phyloP scores from a whole-genome alignment of 2,888 invertebrate species.

The Amphipyra berbera region DNA sequence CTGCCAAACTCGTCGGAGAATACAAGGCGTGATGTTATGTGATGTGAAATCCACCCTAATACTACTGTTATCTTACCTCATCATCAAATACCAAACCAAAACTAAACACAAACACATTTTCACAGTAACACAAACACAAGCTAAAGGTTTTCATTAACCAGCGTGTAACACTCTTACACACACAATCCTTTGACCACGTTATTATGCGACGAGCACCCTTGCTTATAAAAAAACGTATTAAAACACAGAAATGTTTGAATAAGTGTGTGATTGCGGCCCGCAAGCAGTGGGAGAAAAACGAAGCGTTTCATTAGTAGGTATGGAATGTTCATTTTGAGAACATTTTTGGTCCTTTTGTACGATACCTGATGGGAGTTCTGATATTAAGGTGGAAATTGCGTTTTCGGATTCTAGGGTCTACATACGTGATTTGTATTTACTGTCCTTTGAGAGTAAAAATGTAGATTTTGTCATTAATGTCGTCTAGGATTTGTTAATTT shows the following conservation, averaged over 20 bases:
- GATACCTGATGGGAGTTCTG: slow-evolving; percentile 47
- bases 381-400: slow-evolving; percentile 49
- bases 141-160: slow-evolving; percentile 59
- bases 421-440: slow-evolving; percentile 9
- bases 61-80: slow-evolving; percentile 11
- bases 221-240: slow-evolving; percentile 80
- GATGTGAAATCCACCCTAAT: neutral
- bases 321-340: slow-evolving; percentile 52
- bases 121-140: slow-evolving; percentile 31
- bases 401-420: slow-evolving; percentile 12
- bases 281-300: slow-evolving; percentile 49
- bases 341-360: slow-evolving; percentile 35
- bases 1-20: too few relatives aligned
- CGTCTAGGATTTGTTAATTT: too few relatives aligned
- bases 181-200: slow-evolving; percentile 73
- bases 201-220: slow-evolving; percentile 75
- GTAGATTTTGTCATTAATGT: neutral
- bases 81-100: slow-evolving; percentile 3
- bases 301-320: slow-evolving; percentile 52
- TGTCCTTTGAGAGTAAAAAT: slow-evolving; percentile 9
- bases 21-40: too few relatives aligned
- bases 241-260: slow-evolving; percentile 84
- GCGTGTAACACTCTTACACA: slow-evolving; percentile 46
- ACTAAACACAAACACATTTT: slow-evolving; percentile 11
- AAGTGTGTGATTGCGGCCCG: slow-evolving; percentile 86